Evolutionary conservation across 2,888 invertebrate genomes (phyloP).

Genomic region (Scaptomyza tumidula): DNA sequence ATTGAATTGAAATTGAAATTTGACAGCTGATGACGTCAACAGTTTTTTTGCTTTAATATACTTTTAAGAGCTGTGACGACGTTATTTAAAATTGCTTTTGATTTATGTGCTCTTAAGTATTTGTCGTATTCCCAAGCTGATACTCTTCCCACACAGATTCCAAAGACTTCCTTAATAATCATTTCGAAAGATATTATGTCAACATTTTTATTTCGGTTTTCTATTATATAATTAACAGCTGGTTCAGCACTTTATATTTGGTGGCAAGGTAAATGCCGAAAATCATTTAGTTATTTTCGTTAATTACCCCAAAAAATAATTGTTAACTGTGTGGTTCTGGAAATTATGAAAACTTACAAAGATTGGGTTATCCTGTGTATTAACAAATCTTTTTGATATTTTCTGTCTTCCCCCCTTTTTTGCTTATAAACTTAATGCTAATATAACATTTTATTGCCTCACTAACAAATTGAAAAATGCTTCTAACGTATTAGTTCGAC

Average conservation of each 20-base stretch:
- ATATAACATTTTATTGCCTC: conserved; percentile 38
- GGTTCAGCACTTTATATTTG: conserved; percentile 76
- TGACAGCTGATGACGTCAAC: conserved; percentile 57
- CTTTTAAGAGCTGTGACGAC: conserved; percentile 33
- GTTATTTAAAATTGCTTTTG: conserved; percentile 16
- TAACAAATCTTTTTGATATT: conserved; percentile 32
- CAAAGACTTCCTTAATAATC: background rate
- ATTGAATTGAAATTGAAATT: conserved; percentile 66
- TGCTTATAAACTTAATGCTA: conserved; percentile 37
- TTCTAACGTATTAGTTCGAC: conserved; percentile 73
- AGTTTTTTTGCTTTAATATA: conserved; percentile 33
- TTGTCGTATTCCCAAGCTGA: background rate
- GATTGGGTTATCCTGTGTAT: conserved; percentile 13
- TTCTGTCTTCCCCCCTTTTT: conserved; percentile 17
- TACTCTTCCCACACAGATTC: background rate
- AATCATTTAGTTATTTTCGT: conserved; percentile 10
- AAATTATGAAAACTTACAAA: background rate
- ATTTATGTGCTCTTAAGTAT: conserved; percentile 13
- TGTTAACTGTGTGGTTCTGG: conserved; percentile 6
- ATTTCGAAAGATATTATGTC: conserved; percentile 26
- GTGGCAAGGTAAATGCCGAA: conserved; percentile 79
- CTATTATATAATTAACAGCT: conserved; percentile 67
- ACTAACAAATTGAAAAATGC: conserved; percentile 47
- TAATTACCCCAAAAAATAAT: conserved; percentile 19
- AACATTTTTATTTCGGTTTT: conserved; percentile 38